These are phyloP conservation scores for Takifugu rubripes DNA, from an alignment of 2,797 vertebrate species.

Conservation along the genomic window DNA sequence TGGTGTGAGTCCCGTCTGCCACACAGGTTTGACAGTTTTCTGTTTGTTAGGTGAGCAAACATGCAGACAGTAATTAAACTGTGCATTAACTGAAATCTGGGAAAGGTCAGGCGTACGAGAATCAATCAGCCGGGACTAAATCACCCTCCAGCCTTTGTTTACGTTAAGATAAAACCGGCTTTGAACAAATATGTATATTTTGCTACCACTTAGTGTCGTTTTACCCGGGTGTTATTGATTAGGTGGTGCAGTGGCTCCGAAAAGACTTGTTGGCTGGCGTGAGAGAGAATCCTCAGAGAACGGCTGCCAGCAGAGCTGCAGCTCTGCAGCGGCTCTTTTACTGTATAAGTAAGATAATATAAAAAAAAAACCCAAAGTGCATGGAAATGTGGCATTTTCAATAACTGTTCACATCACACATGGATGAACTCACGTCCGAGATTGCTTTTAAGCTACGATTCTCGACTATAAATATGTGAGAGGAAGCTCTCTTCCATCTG, in stretches of 20 bases:
- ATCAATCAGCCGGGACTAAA: conserved; percentile 16
- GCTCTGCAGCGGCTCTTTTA: conserved; percentile 18
- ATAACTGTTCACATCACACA: background rate
- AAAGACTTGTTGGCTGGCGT: conserved; percentile 29
- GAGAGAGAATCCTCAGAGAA: conserved; percentile 24
- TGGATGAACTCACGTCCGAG: background rate
- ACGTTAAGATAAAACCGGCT: conserved; percentile 21
- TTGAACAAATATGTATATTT: conserved; percentile 13
- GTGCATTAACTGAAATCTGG: conserved; percentile 17
- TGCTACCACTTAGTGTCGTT: conserved; percentile 27
- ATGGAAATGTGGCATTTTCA: conserved; percentile 14
- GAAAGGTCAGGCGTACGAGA: conserved; percentile 20
- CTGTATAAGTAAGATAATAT: too few species aligned
- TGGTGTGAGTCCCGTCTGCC: conserved; percentile 4
- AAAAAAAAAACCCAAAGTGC: conserved; percentile 10
- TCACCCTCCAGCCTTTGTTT: conserved; percentile 16
- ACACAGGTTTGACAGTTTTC: conserved; percentile 11
- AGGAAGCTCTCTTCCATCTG: background rate
- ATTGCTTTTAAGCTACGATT: conserved; percentile 2
- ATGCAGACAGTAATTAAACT: conserved; percentile 9
- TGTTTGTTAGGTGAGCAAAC: conserved; percentile 12
- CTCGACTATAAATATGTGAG: background rate
- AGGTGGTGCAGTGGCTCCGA: conserved; percentile 5
- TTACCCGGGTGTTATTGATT: conserved; percentile 40
- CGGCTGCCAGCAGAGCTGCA: conserved; percentile 8